phyloP scores from a whole-genome alignment of 2,113 vertebrate species.

The Entosphenus tridentatus region DNA sequence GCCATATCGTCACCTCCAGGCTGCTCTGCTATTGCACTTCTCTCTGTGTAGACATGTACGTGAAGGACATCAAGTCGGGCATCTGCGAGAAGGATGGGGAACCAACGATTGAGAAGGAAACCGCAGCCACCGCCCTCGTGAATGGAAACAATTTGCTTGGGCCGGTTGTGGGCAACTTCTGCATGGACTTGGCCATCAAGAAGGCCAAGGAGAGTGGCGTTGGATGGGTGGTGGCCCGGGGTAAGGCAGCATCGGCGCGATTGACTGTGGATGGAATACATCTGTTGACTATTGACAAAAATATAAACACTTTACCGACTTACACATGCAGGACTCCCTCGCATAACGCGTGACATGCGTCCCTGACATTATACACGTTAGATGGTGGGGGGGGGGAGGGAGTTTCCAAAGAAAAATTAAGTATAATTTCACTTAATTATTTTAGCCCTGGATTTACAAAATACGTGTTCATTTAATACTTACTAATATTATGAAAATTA shows the following conservation, averaged over 20 bases:
- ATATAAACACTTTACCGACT: too few relatives aligned
- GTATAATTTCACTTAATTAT: background rate
- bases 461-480: background rate
- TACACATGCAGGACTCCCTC: too few relatives aligned
- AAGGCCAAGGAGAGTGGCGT: constrained; percentile 28
- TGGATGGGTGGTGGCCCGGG: constrained; percentile 31
- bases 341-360: too few relatives aligned
- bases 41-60: constrained; percentile 25
- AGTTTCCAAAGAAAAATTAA: background rate
- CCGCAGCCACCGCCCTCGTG: constrained; percentile 26
- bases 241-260: constrained; percentile 14
- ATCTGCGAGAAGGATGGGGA: constrained; percentile 29
- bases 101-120: constrained; percentile 26
- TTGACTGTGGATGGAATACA: too few relatives aligned
- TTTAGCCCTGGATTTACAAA: too few relatives aligned
- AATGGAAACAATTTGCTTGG: constrained; percentile 30
- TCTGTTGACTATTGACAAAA: too few relatives aligned
- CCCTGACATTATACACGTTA: too few relatives aligned
- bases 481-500: too few relatives aligned
- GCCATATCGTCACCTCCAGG: too few relatives aligned
- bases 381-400: too few relatives aligned
- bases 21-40: too few relatives aligned
- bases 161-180: constrained; percentile 35
- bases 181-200: constrained; percentile 30
- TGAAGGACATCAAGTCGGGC: constrained; percentile 24